Evolutionary conservation across 2,797 vertebrate genomes (phyloP), one percentile per base, ranked within the genome.

Genomic region (Hydrocynus forskahlii): DNA sequence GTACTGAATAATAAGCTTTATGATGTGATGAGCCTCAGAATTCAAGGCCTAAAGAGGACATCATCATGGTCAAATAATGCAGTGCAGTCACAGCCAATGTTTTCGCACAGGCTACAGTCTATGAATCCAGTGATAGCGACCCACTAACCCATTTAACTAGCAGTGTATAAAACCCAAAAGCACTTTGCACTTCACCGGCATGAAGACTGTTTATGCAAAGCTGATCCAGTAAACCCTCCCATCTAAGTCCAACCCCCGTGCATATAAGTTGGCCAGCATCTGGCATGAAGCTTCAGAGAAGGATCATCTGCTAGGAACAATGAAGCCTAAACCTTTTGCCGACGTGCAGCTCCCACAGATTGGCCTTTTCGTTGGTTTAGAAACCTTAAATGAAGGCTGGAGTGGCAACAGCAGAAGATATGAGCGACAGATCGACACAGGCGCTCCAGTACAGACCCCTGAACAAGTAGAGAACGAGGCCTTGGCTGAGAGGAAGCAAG

Each of bases 271-370:
- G 19, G 19, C 43, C 55, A 29, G 54, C 50, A 43, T 52, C 2
- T 57, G 50, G 40, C 76, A 68, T 52, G 76, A 72, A 60, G 43
- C n/a, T 6, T 72, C 54, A 73, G 19, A 17, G 7, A 35, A 76
- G 50, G 43, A 74, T 48, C 16, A 12, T 55, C 78, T 60, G 19
- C 54, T 68, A 35, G 7, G 4, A 45, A 59, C 5, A 35, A 87
- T 83, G 86, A 83, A 87, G 75, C 68, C 79, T 6, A 86, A 74
- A 57, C 55, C 76, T 75, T 35, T 80, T 50, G 7, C 72, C 16
- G 67, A 78, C 52, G 63, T 54, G 50, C 70, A 38, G 63, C 67
- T 82, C 38, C 71, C 76, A 7, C 60, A 23, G 68, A 13, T 78
- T 52, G 35, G 57, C 19, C 25, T 70, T 8, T 81, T 67, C 29